Conservation (phyloP, 1,140 invertebrate genomes). For the Scaptomyza pallida region DNA sequence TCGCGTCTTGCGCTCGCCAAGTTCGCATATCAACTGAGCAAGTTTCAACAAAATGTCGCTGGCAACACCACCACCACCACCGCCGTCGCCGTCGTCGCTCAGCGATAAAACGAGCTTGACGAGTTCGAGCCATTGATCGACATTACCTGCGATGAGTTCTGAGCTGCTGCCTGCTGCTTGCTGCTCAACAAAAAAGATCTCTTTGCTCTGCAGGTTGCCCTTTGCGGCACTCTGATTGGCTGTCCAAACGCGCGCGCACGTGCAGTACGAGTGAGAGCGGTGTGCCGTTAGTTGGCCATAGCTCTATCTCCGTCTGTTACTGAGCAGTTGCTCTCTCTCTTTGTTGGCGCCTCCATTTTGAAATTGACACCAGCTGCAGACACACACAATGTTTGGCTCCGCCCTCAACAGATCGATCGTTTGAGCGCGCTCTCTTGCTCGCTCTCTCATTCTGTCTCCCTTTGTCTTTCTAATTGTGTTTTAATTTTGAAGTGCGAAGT, state of each 20-base stretch:
- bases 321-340: constrained; percentile 10
- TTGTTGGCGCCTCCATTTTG: constrained; percentile 82
- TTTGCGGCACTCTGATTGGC: constrained; percentile 46
- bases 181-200: constrained; percentile 1
- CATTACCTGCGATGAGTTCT: constrained; percentile 55
- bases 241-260: not conserved
- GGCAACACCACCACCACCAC: constrained; percentile 8
- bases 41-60: constrained; percentile 62
- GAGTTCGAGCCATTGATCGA: constrained; percentile 72
- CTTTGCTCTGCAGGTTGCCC: constrained; percentile 29
- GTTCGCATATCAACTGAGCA: constrained; percentile 79
- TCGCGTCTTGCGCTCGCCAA: constrained; percentile 72
- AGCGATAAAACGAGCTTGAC: constrained; percentile 73
- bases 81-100: constrained; percentile 12
- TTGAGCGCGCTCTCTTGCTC: constrained; percentile 3
- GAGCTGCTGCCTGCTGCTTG: constrained; percentile 5
- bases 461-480: constrained; percentile 59
- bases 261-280: constrained; percentile 20
- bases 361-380: constrained; percentile 70
- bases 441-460: constrained; percentile 21
- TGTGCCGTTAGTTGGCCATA: constrained; percentile 3
- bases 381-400: constrained; percentile 45
- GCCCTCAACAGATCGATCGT: constrained; percentile 41
- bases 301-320: constrained; percentile 32
- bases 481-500: constrained; percentile 82